Percentiles rank a stretch among this genome's conserved stretches.
phyloP scores from a whole-genome alignment of 2,797 vertebrate genomes.

The Eutrigla gurnardus region DNA sequence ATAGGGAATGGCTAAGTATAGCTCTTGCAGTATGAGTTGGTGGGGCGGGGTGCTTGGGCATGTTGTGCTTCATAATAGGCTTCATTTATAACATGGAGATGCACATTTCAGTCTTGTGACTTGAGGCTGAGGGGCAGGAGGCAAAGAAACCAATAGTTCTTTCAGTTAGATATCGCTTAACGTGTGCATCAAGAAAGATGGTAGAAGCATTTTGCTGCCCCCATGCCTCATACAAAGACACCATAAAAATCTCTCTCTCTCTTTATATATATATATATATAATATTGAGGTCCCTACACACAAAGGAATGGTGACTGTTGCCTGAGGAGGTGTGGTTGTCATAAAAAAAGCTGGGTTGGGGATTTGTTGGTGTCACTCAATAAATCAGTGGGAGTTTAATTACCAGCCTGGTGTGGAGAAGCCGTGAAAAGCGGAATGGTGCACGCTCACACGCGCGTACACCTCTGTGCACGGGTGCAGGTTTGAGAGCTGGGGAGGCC shows the following conservation, averaged over 20 bases:
- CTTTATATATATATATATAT: slow-evolving; percentile 38
- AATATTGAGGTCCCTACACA: not conserved
- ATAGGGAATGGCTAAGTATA: slow-evolving; percentile 70
- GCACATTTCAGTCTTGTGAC: slow-evolving; percentile 69
- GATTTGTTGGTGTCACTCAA: slow-evolving; percentile 97
- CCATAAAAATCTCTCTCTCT: slow-evolving; percentile 29
- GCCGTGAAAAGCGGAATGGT: slow-evolving; percentile 81
- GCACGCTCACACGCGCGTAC: not conserved
- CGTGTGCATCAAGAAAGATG: slow-evolving; percentile 53
- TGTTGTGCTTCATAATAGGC: slow-evolving; percentile 51
- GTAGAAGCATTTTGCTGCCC: slow-evolving; percentile 55
- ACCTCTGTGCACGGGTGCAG: slow-evolving; percentile 40
- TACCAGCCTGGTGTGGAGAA: slow-evolving; percentile 90
- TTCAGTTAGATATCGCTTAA: not conserved
- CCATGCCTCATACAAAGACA: slow-evolving; percentile 62
- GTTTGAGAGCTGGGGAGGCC: slow-evolving; percentile 55
- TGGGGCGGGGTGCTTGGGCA: slow-evolving; percentile 29
- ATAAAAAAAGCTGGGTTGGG: slow-evolving; percentile 90
- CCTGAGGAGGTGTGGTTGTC: slow-evolving; percentile 91
- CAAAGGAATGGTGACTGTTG: slow-evolving; percentile 75
- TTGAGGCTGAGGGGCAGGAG: slow-evolving; percentile 55
- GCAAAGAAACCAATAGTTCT: slow-evolving; percentile 10
- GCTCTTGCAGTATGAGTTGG: slow-evolving; percentile 37
- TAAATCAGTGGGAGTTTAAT: slow-evolving; percentile 98
- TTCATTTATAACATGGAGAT: slow-evolving; percentile 69